phyloP scores from a whole-genome alignment of 2,113 vertebrate genomes.

The Brachypodius melanocephalos region DNA sequence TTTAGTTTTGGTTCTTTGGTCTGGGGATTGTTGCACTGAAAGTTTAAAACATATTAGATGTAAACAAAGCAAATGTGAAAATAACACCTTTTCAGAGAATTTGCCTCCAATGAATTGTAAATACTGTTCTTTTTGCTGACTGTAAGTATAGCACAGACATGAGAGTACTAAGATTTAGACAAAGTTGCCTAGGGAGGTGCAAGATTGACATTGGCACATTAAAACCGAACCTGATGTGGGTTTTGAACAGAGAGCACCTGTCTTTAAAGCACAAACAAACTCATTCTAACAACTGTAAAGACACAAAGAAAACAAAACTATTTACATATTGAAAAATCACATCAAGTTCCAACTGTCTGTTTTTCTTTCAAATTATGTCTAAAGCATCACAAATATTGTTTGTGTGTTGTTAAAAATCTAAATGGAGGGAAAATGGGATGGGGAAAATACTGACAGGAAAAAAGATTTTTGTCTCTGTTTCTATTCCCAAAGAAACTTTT shows the following conservation, averaged over 20 bases:
- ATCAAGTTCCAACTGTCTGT: not conserved
- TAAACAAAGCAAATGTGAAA: not conserved
- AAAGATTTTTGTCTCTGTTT: not conserved
- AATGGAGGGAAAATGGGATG: not conserved
- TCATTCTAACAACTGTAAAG: not conserved
- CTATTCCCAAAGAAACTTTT: not conserved
- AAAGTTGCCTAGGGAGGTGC: not conserved
- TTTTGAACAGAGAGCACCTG: not conserved
- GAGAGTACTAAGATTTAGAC: not conserved
- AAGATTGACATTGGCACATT: not conserved
- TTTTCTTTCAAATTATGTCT: not conserved
- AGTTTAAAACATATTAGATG: constrained; percentile 16
- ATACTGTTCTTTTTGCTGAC: not conserved
- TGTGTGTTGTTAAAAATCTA: not conserved
- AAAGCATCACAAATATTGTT: not conserved
- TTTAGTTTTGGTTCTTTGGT: constrained; percentile 96
- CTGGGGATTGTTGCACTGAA: constrained; percentile 96
- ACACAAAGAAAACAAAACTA: not conserved
- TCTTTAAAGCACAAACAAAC: not conserved
- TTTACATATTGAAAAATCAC: not conserved
- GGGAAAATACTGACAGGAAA: not conserved
- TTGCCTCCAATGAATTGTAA: not conserved
- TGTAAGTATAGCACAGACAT: not conserved
- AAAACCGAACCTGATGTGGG: not conserved
- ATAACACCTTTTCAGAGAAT: not conserved